A percentile compares a stretch with the other conserved stretches of the same genome.
phyloP scores from a whole-genome alignment of 92 coral and sea anemone genomes.

The Chrysogorgia sp. region DNA sequence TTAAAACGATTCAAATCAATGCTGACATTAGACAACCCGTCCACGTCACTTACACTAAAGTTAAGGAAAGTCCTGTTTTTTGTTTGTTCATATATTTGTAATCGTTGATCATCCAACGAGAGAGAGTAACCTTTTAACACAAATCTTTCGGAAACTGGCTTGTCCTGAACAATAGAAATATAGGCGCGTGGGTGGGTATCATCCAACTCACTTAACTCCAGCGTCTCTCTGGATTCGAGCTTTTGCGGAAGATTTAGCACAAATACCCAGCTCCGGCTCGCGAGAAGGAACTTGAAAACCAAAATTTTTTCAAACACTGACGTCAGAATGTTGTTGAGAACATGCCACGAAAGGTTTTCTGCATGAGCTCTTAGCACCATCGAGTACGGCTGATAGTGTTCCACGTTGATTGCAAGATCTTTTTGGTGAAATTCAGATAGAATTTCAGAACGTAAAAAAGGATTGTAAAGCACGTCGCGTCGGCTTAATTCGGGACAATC shows the following conservation, averaged over 20 bases:
- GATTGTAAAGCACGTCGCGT: constrained; percentile 51
- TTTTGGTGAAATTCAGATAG: constrained; percentile 61
- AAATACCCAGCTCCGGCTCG: constrained; percentile 70
- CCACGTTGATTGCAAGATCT: not conserved
- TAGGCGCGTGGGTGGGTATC: constrained; percentile 10
- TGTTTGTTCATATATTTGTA: constrained; percentile 73
- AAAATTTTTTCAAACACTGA: constrained; percentile 66
- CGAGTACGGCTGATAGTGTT: constrained; percentile 43
- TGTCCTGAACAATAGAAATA: constrained; percentile 22
- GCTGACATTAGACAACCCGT: constrained; percentile 69
- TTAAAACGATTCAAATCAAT: constrained; percentile 73
- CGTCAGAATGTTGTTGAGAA: constrained; percentile 64
- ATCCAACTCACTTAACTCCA: constrained; percentile 51
- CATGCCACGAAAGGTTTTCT: constrained; percentile 65
- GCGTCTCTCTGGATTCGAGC: constrained; percentile 47
- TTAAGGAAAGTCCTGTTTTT: constrained; percentile 73
- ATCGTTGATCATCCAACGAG: constrained; percentile 66
- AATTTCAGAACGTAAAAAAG: constrained; percentile 70
- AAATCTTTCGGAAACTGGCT: constrained; percentile 35
- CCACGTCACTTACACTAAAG: constrained; percentile 60
- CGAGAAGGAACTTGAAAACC: constrained; percentile 67
- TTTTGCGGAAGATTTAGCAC: constrained; percentile 52
- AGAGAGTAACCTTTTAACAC: constrained; percentile 62
- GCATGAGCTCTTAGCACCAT: constrained; percentile 64
- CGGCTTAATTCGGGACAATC: constrained; percentile 62